A percentile compares a stretch with the other conserved stretches of the same genome.
Conservation (phyloP, 92 coral and sea anemone genomes). For the Parazoanthus darwini region DNA sequence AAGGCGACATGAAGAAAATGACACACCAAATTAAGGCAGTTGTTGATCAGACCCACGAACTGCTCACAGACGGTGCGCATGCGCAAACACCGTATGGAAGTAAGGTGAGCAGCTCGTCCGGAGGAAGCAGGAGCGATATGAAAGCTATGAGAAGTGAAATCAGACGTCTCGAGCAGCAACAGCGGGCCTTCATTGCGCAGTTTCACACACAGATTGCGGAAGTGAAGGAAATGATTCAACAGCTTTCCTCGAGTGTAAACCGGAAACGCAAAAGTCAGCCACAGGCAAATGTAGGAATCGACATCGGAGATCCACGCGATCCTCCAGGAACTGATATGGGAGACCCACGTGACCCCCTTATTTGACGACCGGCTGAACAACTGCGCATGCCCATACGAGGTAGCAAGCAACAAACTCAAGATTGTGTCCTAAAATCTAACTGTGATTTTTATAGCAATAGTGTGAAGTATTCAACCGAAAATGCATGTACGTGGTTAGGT, state of each 20-base stretch:
- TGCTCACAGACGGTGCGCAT: conserved; percentile 19
- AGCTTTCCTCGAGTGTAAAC: conserved; percentile 47
- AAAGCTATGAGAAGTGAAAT: conserved; percentile 60
- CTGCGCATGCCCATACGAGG: too few relatives aligned
- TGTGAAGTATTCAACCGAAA: too few relatives aligned
- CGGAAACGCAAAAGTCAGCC: conserved; percentile 24
- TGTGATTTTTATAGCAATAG: too few relatives aligned
- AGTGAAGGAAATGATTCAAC: conserved; percentile 68
- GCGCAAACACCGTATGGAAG: conserved; percentile 45
- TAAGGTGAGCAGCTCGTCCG: conserved; percentile 28
- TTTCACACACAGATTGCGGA: conserved; percentile 80
- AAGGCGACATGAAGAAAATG: conserved; percentile 80
- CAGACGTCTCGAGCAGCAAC: conserved; percentile 69
- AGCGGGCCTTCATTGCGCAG: conserved; percentile 62
- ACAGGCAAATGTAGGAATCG: not conserved
- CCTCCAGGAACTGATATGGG: not conserved
- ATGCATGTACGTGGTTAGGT: too few relatives aligned
- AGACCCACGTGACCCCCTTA: not conserved
- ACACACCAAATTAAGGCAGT: conserved; percentile 92
- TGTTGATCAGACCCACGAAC: conserved; percentile 62
- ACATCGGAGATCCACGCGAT: not conserved
- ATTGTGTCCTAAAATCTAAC: too few relatives aligned
- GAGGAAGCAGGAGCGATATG: conserved; percentile 50
- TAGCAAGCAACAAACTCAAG: too few relatives aligned
- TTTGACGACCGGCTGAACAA: not conserved